These are phyloP conservation scores for Gryon sp. DNA, from an alignment of 1,140 invertebrate genomes.

Conservation along the genomic window DNA sequence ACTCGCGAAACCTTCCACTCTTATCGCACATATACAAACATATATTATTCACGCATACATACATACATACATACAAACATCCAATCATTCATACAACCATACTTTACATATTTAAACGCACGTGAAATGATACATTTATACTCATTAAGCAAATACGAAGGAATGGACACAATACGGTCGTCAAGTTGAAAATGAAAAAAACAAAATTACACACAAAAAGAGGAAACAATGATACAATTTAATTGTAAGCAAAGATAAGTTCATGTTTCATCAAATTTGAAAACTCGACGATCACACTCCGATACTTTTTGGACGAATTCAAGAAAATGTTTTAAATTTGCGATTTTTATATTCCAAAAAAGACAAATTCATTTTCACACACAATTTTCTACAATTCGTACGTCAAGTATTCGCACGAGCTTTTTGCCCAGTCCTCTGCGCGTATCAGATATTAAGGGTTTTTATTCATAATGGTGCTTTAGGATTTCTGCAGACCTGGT, in stretches of 20 bases:
- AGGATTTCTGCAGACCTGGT: slow-evolving; percentile 69
- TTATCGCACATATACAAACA: too few relatives aligned
- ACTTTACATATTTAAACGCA: too few relatives aligned
- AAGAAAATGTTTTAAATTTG: slow-evolving; percentile 23
- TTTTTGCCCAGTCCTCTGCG: slow-evolving; percentile 53
- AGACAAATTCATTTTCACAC: slow-evolving; percentile 20
- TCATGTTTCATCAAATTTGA: too few relatives aligned
- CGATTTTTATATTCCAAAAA: slow-evolving; percentile 32
- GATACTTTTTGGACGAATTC: slow-evolving; percentile 43
- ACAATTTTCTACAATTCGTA: slow-evolving; percentile 52
- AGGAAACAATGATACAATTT: not conserved
- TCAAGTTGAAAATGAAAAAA: slow-evolving; percentile 30
- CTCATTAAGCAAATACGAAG: slow-evolving; percentile 28
- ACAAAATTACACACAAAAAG: slow-evolving; percentile 16
- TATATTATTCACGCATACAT: too few relatives aligned
- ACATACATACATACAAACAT: too few relatives aligned
- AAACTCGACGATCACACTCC: slow-evolving; percentile 24
- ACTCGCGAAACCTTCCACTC: slow-evolving; percentile 18
- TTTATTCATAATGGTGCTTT: slow-evolving; percentile 71
- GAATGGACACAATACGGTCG: slow-evolving; percentile 26
- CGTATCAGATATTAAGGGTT: slow-evolving; percentile 50
- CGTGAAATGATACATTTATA: slow-evolving; percentile 9
- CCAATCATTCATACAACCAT: too few relatives aligned
- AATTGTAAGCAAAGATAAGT: slow-evolving; percentile 9
- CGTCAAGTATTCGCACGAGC: slow-evolving; percentile 52